Evolutionary conservation across 2,113 vertebrate genomes (phyloP).

Genomic region (pig (Sus scrofa)): T2T-Sscrofa CM000827.6:108340501-108341000

Average conservation of each 20-base stretch:
- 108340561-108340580: not conserved
- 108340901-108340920: not conserved
- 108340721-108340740: not conserved
- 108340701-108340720: accelerated
- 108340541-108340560: too few relatives aligned
- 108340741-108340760: accelerated
- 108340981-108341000: accelerated
- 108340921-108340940: not conserved
- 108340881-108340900: not conserved
- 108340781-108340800: not conserved
- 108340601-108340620: accelerated
- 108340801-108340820: not conserved
- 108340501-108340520: too few relatives aligned
- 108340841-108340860: not conserved
- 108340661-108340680: not conserved
- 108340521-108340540: too few relatives aligned
- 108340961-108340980: too few relatives aligned
- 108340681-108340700: not conserved
- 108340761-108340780: not conserved
- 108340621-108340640: not conserved
- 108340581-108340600: not conserved
- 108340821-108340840: not conserved
- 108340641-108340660: accelerated
- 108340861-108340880: not conserved
- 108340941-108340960: too few relatives aligned